Evolutionary conservation across 30 jellyfish, hydroid and myxozoan genomes (phyloP).

Genomic region (Turritopsis rubra): DNA sequence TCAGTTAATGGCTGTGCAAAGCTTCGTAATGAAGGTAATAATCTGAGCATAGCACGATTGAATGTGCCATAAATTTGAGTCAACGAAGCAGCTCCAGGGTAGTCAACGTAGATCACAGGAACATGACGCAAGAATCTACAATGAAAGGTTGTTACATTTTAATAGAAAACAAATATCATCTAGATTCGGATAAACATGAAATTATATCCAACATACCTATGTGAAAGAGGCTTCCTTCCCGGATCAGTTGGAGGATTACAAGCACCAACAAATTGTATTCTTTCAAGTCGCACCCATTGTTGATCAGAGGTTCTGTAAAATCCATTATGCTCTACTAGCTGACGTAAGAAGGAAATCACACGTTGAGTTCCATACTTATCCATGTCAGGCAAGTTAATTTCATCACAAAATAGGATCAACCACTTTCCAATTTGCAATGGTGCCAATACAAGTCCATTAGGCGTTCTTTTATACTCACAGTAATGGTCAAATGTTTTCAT

Average conservation of each 20-base stretch:
- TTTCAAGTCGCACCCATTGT: slow-evolving; percentile 88
- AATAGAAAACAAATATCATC: background rate
- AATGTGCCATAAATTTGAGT: slow-evolving; percentile 97
- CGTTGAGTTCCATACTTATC: slow-evolving; percentile 98
- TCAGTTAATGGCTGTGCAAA: slow-evolving; percentile 97
- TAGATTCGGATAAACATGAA: too few relatives aligned
- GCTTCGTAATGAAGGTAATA: slow-evolving; percentile 83
- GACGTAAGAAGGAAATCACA: slow-evolving; percentile 92
- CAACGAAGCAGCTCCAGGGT: slow-evolving; percentile 96
- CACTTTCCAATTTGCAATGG: slow-evolving; percentile 96
- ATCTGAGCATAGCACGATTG: slow-evolving; percentile 91
- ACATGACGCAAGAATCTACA: slow-evolving; percentile 89
- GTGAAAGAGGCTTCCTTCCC: slow-evolving; percentile 93
- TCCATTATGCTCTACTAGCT: slow-evolving; percentile 95
- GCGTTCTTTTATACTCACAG: slow-evolving; percentile 95
- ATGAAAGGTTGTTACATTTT: background rate
- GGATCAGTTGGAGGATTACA: slow-evolving; percentile 99
- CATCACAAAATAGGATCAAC: slow-evolving; percentile 96
- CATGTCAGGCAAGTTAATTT: slow-evolving; percentile 97
- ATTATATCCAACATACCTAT: slow-evolving; percentile 57
- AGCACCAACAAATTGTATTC: slow-evolving; percentile 98
- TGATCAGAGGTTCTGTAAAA: slow-evolving; percentile 90
- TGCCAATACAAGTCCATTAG: slow-evolving; percentile 86
- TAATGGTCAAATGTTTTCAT: slow-evolving; percentile 93
- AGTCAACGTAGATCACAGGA: slow-evolving; percentile 94